Evolutionary conservation across 2,888 invertebrate species (phyloP).

Genomic region (Schizaphis graminum): DNA sequence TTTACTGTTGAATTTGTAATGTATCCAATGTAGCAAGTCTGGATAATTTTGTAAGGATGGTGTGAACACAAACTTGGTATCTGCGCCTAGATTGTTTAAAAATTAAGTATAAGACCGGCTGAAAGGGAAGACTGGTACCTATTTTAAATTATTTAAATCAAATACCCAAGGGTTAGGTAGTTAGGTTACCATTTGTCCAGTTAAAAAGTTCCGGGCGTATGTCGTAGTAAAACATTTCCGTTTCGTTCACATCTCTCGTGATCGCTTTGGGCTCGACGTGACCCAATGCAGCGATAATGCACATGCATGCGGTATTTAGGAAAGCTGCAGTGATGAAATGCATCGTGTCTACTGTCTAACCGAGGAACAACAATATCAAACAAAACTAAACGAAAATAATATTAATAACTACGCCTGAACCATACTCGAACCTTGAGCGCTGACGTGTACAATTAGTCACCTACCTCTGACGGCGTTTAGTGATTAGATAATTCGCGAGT

Average conservation of each 20-base stretch:
- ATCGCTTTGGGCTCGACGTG: not conserved
- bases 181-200: slow-evolving; percentile 56
- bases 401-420: not conserved
- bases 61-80: slow-evolving; percentile 80
- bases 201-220: slow-evolving; percentile 56
- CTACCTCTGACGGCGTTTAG: slow-evolving; percentile 13
- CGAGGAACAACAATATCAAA: not conserved
- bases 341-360: not conserved
- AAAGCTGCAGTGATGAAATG: not conserved
- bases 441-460: not conserved
- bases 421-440: not conserved
- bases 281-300: not conserved
- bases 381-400: not conserved
- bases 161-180: not conserved
- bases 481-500: not conserved
- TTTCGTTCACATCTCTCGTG: slow-evolving; percentile 11
- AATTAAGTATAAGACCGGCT: not conserved
- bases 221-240: slow-evolving; percentile 61
- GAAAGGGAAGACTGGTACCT: not conserved
- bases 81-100: slow-evolving; percentile 72
- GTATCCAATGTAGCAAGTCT: slow-evolving; percentile 88
- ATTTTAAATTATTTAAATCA: not conserved
- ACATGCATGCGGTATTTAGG: not conserved
- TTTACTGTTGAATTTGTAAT: slow-evolving; percentile 84
- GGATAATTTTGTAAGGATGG: slow-evolving; percentile 83